Evolutionary conservation across 2,888 invertebrate genomes (phyloP), one percentile per base, ranked within the genome.

Genomic region (Dryadula phaetusa): DNA sequence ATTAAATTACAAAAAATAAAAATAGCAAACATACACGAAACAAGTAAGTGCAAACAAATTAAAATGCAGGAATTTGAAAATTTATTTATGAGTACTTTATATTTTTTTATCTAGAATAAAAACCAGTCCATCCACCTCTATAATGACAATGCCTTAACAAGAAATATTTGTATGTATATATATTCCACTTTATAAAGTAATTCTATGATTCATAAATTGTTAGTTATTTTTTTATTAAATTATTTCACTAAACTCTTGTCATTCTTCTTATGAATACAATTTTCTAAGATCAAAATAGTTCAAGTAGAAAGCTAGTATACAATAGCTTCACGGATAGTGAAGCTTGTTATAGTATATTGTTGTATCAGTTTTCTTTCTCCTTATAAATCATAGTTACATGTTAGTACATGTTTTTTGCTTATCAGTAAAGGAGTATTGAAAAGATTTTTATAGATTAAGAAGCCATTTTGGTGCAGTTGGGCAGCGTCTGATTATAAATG

Each of bases 61-160:
- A 58, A 66, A 53, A 69, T 69, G 62, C 66, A 69, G 60, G 69
- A 63, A 69, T 69, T 46, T 32, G 10, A 34, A 52, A 52, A 46
- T n/a, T 46, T 40, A 25, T 56, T 28, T 53, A 52, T 53, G 42
- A 46, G 12, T 7, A 22, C 32, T 44, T 34, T 22, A 44, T 22
- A 25, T 6, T 28, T 46, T 46, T 28, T 20, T 46, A 22, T 34
- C 34, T 47, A 47, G 34, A 61, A 2, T 61, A 14, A 14, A 32
- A 34, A 61, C 47, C 34, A 47, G 61, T 47, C 22, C 20, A 16
- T 46, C 54, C 44, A 46, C 44, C 46, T n/a, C 8, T 32, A 28
- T 47, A n/a, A 28, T 16, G 16, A 49, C 25, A 28, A 28, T 28
- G 44, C 18, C 16, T 25, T 18, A 8, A 25, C n/a, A n/a, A n/a